phyloP scores from a whole-genome alignment of 2,113 vertebrate species.

The Brevimyrus niger region DNA sequence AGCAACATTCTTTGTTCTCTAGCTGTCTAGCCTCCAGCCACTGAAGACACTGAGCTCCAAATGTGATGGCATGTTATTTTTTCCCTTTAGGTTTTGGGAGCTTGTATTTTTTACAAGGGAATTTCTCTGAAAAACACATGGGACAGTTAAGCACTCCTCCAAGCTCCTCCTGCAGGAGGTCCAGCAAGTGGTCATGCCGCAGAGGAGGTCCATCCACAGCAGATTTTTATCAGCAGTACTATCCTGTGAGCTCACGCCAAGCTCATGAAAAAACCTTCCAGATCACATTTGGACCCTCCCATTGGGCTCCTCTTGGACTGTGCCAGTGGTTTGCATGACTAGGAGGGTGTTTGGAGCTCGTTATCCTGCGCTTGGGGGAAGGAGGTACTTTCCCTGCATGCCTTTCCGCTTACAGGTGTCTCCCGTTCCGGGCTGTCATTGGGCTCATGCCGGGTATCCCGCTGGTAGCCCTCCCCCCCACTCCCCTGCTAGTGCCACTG shows the following conservation, averaged over 20 bases:
- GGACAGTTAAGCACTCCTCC: background rate
- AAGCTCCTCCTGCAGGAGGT: background rate
- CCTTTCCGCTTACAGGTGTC: background rate
- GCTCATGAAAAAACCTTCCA: background rate
- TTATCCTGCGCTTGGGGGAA: background rate
- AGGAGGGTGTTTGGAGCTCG: background rate
- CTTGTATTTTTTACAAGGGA: constrained; percentile 13
- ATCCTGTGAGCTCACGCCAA: background rate
- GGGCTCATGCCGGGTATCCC: background rate
- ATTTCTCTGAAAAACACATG: background rate
- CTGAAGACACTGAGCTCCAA: constrained; percentile 9
- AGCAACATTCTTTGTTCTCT: background rate
- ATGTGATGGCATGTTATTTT: background rate
- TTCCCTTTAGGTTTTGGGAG: background rate
- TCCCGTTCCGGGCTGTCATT: background rate
- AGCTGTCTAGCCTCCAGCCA: background rate
- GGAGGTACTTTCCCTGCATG: background rate
- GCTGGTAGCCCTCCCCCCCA: background rate
- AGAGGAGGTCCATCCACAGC: background rate
- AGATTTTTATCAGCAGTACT: background rate
- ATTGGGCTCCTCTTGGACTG: background rate
- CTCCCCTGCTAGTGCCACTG: background rate
- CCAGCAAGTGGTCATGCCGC: background rate
- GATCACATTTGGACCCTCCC: background rate
- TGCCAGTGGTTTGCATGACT: background rate